Evolutionary conservation across 2,113 vertebrate genomes (phyloP).

Genomic region (Osmerus eperlanus): DNA sequence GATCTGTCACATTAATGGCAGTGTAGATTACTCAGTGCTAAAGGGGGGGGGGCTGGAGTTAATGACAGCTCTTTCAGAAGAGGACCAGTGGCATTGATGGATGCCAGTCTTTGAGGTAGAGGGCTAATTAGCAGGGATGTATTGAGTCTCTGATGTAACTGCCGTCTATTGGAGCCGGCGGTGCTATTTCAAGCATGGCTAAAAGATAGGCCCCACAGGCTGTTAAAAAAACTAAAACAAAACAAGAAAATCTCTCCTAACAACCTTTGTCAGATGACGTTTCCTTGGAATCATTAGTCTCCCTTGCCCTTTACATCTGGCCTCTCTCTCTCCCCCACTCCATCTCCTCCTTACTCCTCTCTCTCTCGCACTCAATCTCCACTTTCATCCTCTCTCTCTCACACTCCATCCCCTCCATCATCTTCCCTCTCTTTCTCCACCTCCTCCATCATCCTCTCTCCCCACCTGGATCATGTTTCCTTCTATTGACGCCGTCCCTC

Average conservation of each 20-base stretch:
- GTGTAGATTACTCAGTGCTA: no score
- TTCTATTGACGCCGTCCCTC: slow-evolving; percentile 36
- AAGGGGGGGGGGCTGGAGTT: slow-evolving; percentile 9
- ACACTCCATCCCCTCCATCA: slow-evolving; percentile 8
- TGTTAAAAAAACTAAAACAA: no score
- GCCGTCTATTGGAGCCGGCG: not conserved
- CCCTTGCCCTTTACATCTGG: not conserved
- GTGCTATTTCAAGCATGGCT: not conserved
- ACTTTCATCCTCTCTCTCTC: not conserved
- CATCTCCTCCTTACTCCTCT: slow-evolving; percentile 5
- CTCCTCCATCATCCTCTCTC: slow-evolving; percentile 15
- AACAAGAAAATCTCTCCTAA: no score
- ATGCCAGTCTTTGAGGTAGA: slow-evolving; percentile 50
- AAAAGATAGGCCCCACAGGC: not conserved
- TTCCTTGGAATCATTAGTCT: not conserved
- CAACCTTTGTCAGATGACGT: no score
- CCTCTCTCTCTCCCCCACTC: slow-evolving; percentile 16
- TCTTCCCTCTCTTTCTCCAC: slow-evolving; percentile 14
- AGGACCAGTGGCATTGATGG: slow-evolving; percentile 48
- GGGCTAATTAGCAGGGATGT: slow-evolving; percentile 50
- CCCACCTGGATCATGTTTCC: not conserved
- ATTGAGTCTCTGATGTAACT: not conserved
- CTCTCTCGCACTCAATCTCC: not conserved
- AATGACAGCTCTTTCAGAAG: slow-evolving; percentile 39
- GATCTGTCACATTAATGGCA: no score